Evolutionary conservation across 1,140 invertebrate genomes (phyloP).

Genomic region (Zaprionus kolodkinae): DNA sequence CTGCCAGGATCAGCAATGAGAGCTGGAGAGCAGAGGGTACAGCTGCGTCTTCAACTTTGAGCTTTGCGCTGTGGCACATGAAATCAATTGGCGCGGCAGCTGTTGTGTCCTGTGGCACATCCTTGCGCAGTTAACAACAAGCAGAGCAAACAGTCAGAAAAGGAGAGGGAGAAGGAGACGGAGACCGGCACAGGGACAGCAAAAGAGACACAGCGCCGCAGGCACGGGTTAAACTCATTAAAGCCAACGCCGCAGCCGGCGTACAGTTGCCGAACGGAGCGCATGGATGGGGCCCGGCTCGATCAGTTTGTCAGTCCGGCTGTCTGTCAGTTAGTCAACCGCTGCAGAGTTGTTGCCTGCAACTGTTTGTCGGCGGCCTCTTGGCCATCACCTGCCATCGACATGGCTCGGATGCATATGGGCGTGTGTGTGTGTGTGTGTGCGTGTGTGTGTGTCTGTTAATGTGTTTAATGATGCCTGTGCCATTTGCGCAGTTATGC

Average conservation of each 20-base stretch:
- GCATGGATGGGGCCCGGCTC: slow-evolving; percentile 21
- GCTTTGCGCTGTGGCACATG: slow-evolving; percentile 17
- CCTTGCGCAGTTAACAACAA: slow-evolving; percentile 69
- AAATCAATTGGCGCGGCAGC: slow-evolving; percentile 71
- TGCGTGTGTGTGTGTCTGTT: slow-evolving; percentile 56
- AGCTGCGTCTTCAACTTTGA: slow-evolving; percentile 41
- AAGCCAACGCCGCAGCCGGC: slow-evolving; percentile 46
- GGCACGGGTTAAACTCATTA: slow-evolving; percentile 77
- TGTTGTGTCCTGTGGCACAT: slow-evolving; percentile 76
- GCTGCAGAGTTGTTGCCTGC: slow-evolving; percentile 37
- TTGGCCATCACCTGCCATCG: slow-evolving; percentile 74
- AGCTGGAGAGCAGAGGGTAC: slow-evolving; percentile 20
- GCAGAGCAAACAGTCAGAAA: slow-evolving; percentile 1
- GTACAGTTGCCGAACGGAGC: slow-evolving; percentile 58
- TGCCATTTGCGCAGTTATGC: slow-evolving; percentile 71
- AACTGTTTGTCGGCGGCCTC: slow-evolving; percentile 63
- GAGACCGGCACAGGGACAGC: background rate
- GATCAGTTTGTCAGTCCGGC: slow-evolving; percentile 22
- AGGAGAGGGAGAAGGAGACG: background rate
- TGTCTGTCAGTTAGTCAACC: slow-evolving; percentile 51
- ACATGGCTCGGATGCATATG: slow-evolving; percentile 18
- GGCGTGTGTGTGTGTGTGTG: background rate
- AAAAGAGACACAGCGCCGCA: slow-evolving; percentile 30
- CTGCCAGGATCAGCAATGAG: slow-evolving; percentile 26
- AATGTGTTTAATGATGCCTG: slow-evolving; percentile 81